phyloP scores from a whole-genome alignment of 1,140 invertebrate species.

The Teleopsis dalmanni region DNA sequence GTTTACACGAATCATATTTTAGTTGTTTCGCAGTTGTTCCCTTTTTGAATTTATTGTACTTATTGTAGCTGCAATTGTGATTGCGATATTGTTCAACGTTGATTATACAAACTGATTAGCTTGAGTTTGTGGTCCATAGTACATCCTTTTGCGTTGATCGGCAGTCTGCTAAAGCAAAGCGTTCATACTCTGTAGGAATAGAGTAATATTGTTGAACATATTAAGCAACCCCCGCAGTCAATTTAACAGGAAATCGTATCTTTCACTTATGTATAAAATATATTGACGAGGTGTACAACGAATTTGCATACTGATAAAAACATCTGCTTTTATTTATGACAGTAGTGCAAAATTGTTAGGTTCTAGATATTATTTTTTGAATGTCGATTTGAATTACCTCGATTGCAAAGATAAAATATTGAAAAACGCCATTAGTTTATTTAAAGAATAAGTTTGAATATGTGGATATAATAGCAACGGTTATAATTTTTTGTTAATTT shows the following conservation, averaged over 20 bases:
- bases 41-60: conserved; percentile 3
- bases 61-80: conserved; percentile 8
- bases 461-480: too few relatives aligned
- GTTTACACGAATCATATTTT: conserved; percentile 11
- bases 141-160: background rate
- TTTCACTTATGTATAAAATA: background rate
- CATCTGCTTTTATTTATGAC: conserved; percentile 3
- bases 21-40: background rate
- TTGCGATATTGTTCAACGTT: too few relatives aligned
- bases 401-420: too few relatives aligned
- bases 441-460: too few relatives aligned
- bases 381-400: background rate
- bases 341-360: background rate
- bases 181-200: too few relatives aligned
- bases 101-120: conserved; percentile 4
- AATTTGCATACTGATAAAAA: background rate
- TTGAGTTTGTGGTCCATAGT: background rate
- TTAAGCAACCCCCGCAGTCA: conserved; percentile 6
- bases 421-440: too few relatives aligned
- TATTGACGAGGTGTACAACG: background rate
- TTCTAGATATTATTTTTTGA: background rate
- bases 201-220: too few relatives aligned
- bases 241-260: conserved; percentile 3
- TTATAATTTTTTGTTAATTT: too few relatives aligned
- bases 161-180: too few relatives aligned